These are phyloP conservation scores for Meda fulgida DNA, from an alignment of 2,797 vertebrate species.

Conservation along the genomic window DNA sequence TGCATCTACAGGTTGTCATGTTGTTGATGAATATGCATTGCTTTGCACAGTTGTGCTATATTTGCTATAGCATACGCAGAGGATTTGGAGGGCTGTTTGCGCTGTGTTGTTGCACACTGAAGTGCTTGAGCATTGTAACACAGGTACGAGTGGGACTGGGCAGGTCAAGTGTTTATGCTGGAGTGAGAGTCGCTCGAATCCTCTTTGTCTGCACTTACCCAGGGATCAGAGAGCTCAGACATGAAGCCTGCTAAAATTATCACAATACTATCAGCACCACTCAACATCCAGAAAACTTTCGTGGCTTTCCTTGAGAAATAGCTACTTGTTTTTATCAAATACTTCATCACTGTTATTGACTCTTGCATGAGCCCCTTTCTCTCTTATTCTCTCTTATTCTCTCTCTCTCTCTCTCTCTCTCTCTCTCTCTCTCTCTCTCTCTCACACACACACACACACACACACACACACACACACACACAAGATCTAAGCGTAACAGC, in stretches of 20 bases:
- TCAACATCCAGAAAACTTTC: conserved; percentile 46
- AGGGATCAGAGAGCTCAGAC: conserved; percentile 58
- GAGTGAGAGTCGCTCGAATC: conserved; percentile 49
- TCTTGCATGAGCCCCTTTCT: neutral
- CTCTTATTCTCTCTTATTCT: conserved; percentile 35
- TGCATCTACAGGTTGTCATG: too few relatives aligned
- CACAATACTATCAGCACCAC: conserved; percentile 45
- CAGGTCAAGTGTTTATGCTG: conserved; percentile 64
- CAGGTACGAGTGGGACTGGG: conserved; percentile 53
- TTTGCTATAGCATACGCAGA: conserved; percentile 50
- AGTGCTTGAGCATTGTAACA: conserved; percentile 56
- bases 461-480: conserved; percentile 45
- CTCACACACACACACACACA: conserved; percentile 12
- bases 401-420: neutral
- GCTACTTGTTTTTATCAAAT: conserved; percentile 56
- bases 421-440: conserved; percentile 7
- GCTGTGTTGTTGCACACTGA: conserved; percentile 44
- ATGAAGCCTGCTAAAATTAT: conserved; percentile 54
- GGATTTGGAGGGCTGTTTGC: conserved; percentile 47
- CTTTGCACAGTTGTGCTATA: conserved; percentile 38
- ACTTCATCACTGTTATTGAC: conserved; percentile 50
- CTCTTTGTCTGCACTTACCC: conserved; percentile 57
- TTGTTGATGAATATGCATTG: conserved; percentile 50
- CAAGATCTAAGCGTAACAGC: conserved; percentile 59
- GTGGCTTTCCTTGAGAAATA: conserved; percentile 44